These are phyloP conservation scores for Drosophila takahashii DNA, from an alignment of 1,140 invertebrate species.

Conservation along the genomic window DNA sequence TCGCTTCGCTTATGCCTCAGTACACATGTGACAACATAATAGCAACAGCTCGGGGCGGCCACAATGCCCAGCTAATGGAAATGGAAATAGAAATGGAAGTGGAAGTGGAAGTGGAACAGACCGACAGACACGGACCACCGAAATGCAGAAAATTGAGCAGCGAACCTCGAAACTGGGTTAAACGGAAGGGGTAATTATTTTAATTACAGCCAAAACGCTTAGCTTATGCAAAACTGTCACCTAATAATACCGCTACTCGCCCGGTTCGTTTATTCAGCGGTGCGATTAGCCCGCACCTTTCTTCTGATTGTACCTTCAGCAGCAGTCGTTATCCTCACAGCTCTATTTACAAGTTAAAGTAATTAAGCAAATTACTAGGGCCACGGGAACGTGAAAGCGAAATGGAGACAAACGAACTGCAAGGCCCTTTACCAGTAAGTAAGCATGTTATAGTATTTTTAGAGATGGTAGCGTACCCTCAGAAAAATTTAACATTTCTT, in stretches of 20 bases:
- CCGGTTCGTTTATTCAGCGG: slow-evolving; percentile 49
- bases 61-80: slow-evolving; percentile 71
- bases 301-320: slow-evolving; percentile 34
- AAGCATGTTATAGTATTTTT: background rate
- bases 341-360: slow-evolving; percentile 72
- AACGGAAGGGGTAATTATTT: slow-evolving; percentile 81
- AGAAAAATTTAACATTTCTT: background rate
- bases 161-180: slow-evolving; percentile 73
- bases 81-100: slow-evolving; percentile 54
- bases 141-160: slow-evolving; percentile 78
- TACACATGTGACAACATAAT: slow-evolving; percentile 84
- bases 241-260: slow-evolving; percentile 49
- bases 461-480: slow-evolving; percentile 24
- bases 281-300: slow-evolving; percentile 49
- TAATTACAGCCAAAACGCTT: slow-evolving; percentile 74
- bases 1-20: slow-evolving; percentile 76
- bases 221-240: slow-evolving; percentile 69
- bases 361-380: slow-evolving; percentile 82
- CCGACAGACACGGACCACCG: slow-evolving; percentile 1
- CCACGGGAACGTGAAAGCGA: slow-evolving; percentile 40
- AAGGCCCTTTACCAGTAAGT: slow-evolving; percentile 20
- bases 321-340: slow-evolving; percentile 32
- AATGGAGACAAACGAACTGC: slow-evolving; percentile 49
- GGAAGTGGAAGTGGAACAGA: slow-evolving; percentile 53
- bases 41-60: slow-evolving; percentile 42